phyloP scores from a whole-genome alignment of 2,113 vertebrate species.

The Myiopsitta monachus region DNA sequence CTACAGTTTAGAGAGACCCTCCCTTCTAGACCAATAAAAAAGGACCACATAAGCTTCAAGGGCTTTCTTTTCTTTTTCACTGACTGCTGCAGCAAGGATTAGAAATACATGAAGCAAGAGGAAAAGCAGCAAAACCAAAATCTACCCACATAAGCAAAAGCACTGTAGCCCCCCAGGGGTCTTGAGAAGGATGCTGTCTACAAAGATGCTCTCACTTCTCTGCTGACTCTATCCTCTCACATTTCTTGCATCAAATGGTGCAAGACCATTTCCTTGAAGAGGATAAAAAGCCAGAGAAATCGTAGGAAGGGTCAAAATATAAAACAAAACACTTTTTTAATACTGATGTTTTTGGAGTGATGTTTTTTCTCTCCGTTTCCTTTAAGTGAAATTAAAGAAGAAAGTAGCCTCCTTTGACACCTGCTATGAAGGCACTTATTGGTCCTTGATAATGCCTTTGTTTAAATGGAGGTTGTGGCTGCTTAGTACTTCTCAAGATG shows the following conservation, averaged over 20 bases:
- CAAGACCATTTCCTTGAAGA: not conserved
- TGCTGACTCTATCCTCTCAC: not conserved
- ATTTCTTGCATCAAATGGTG: not conserved
- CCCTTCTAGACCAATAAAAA: not conserved
- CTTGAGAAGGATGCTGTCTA: not conserved
- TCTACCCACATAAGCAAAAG: not conserved
- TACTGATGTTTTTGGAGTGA: not conserved
- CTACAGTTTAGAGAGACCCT: not conserved
- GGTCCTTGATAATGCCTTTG: not conserved
- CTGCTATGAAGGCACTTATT: not conserved
- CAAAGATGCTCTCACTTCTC: not conserved
- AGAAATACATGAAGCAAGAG: not conserved
- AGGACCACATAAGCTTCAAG: not conserved
- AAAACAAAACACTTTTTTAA: not conserved
- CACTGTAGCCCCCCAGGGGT: not conserved
- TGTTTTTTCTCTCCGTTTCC: not conserved
- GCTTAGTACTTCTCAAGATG: not conserved
- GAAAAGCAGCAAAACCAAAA: not conserved
- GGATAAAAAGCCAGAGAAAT: not conserved
- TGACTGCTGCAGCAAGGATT: not conserved
- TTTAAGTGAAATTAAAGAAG: not conserved
- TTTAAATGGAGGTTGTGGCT: slow-evolving; percentile 5
- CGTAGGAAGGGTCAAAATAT: not conserved
- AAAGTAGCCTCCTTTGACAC: not conserved
- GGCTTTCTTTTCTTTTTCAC: not conserved